Evolutionary conservation across 1,140 invertebrate species (phyloP).

Genomic region (Cydia fagiglandana): DNA sequence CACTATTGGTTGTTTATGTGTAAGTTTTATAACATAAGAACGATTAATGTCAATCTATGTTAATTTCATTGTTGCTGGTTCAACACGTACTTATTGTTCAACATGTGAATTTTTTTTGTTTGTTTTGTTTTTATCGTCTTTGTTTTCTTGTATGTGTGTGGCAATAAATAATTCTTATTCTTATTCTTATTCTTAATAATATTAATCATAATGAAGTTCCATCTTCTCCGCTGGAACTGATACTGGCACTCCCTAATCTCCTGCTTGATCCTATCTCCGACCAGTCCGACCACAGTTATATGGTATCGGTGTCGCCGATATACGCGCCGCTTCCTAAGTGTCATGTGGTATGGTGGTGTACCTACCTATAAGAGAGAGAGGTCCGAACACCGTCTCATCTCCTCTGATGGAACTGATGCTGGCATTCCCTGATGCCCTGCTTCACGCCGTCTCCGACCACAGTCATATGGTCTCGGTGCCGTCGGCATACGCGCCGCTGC

Average conservation of each 20-base stretch:
- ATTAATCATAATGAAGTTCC: too few relatives aligned
- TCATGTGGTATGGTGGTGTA: constrained; percentile 61
- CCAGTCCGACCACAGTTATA: constrained; percentile 85
- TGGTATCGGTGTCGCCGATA: constrained; percentile 90
- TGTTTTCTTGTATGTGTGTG: too few relatives aligned
- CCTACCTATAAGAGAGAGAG: constrained; percentile 87
- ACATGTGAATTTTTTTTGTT: too few relatives aligned
- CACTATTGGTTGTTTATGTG: too few relatives aligned
- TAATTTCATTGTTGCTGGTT: too few relatives aligned
- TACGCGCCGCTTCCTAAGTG: constrained; percentile 85
- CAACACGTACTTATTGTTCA: too few relatives aligned
- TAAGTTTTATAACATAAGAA: too few relatives aligned
- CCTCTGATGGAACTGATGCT: constrained; percentile 79
- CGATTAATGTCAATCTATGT: too few relatives aligned
- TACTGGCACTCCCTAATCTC: constrained; percentile 89
- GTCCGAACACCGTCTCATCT: constrained; percentile 90
- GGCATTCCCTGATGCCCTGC: constrained; percentile 51
- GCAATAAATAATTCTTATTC: too few relatives aligned
- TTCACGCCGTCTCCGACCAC: constrained; percentile 84
- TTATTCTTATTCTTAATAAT: too few relatives aligned
- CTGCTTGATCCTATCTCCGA: constrained; percentile 83
- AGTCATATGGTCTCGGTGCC: constrained; percentile 89
- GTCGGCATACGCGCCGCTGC: constrained; percentile 87
- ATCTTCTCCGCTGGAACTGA: constrained; percentile 86
- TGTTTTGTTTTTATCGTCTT: too few relatives aligned